Evolutionary conservation across 2,888 invertebrate species (phyloP), one percentile per base, ranked within the genome.

Genomic region (Ochropleura plecta): DNA sequence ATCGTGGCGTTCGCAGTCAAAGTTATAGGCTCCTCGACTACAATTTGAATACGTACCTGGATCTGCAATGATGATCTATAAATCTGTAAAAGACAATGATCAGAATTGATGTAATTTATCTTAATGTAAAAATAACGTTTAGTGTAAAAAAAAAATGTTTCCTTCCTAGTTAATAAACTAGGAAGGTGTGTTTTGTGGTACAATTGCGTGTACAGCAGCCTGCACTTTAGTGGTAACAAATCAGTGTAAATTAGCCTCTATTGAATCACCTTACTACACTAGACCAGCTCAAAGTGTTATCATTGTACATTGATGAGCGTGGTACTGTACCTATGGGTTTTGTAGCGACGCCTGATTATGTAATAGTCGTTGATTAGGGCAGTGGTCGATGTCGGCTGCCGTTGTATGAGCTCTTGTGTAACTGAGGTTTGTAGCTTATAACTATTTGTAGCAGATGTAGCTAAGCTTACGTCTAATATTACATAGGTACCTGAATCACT

Each of bases 131-230:
- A 10, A 2, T n/a, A 9, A 14, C 30, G 14, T n/a, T 46, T 9
- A 18, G 44, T 72, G 57, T 59, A 68, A 68, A 65, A n/a, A 62
- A 68, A 68, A 65, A n/a, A 62, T 57, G 55, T 20, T 72, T 59
- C 14, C 1, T 55, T n/a, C 14, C 10, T 42, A n/a, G n/a, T n/a
- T n/a, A n/a, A n/a, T 62, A 4, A 20, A 57, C 16, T 20, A 16
- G 3, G 30, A n/a, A 8, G 4, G 4, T 55, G 46, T 55, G 48
- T 55, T 46, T 71, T 53, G 16, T 55, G 67, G 71, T 40, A 57
- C 40, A 71, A 71, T 1, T 57, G 9, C 59, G 20, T 16, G 49
- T 57, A 30, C 4, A 16, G 57, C 8, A 57, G 3, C 20, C 55
- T 6, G 14, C 55, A 55, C 20, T 6, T 30, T 20, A 20, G 1